Evolutionary conservation across 2,113 vertebrate species (phyloP), one percentile per base, ranked within the genome.

Genomic region (Oostethus manadensis): DNA sequence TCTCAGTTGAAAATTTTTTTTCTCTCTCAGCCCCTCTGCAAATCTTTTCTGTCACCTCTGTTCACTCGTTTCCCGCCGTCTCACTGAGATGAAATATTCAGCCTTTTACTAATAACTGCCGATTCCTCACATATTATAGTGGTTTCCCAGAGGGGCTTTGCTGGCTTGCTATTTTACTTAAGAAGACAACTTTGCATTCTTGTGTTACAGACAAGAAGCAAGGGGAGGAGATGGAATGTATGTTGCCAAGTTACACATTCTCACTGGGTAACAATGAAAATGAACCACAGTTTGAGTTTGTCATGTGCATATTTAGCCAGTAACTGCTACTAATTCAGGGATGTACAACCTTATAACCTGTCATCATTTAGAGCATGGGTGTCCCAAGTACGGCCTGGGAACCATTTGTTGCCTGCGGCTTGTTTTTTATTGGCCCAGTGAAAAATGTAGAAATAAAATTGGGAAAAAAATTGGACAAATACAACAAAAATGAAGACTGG

Each of bases 51-150:
- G 15, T 18, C 10, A 18, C 7, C 21, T 38, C 15, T 18, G 57
- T n/a, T 26, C 14, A 18, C 23, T 6, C 13, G 13, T 10, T 20
- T 17, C 26, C 5, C 23, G 48, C 22, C 11, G 1, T 17, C 23
- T 62, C 22, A 2, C 49, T 58, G 20, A 43, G 43, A 48, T 56
- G n/a, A 58, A 23, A 20, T 48, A 18, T 35, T 49, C 42, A 16
- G 51, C 22, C 16, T 29, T 51, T 58, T 42, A 23, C 7, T 13
- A 9, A 40, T 60, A 66, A 61, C 22, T n/a, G 35, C 6, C 16
- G 22, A 22, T 60, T 58, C 51, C 11, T 62, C 29, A 33, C 48
- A 13, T 21, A 57, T 61, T 58, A 66, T 67, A 56, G 48, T 26
- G 55, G 54, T 45, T 35, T 63, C 63, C 58, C 66, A 58, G 56